Conservation (phyloP, 37 sponge, comb jelly and placozoan genomes). For the Corticium candelabrum region DNA sequence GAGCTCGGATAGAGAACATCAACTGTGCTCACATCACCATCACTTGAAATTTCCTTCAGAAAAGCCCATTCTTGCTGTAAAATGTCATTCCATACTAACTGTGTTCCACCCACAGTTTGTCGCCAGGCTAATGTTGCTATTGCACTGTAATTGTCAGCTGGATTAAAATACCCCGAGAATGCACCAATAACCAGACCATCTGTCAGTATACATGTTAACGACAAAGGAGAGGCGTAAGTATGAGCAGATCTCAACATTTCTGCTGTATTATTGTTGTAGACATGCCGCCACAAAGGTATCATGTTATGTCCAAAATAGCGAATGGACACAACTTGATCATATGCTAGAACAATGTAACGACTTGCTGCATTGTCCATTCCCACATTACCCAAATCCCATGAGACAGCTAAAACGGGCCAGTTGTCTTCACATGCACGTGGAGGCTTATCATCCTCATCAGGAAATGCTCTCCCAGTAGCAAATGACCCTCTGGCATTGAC, state of each 20-base stretch:
- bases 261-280: conserved; percentile 10
- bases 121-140: conserved; percentile 59
- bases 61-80: conserved; percentile 39
- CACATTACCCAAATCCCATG: conserved; percentile 55
- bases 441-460: conserved; percentile 28
- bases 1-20: conserved; percentile 65
- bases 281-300: conserved; percentile 37
- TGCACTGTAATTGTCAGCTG: conserved; percentile 41
- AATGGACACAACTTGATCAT: conserved; percentile 52
- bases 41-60: conserved; percentile 71
- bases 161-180: conserved; percentile 6
- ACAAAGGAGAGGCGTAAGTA: neutral
- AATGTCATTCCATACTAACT: conserved; percentile 40
- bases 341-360: conserved; percentile 15
- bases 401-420: conserved; percentile 47
- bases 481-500: conserved; percentile 13
- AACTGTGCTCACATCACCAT: conserved; percentile 66
- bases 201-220: too few relatives aligned
- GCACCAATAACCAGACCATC: conserved; percentile 18
- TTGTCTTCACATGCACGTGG: conserved; percentile 40
- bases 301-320: conserved; percentile 47
- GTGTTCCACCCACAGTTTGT: conserved; percentile 46
- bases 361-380: neutral
- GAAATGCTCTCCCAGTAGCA: conserved; percentile 14
- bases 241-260: conserved; percentile 11